These are phyloP conservation scores for Podargus strigoides DNA, from an alignment of 2,797 vertebrate species.

Conservation along the genomic window DNA sequence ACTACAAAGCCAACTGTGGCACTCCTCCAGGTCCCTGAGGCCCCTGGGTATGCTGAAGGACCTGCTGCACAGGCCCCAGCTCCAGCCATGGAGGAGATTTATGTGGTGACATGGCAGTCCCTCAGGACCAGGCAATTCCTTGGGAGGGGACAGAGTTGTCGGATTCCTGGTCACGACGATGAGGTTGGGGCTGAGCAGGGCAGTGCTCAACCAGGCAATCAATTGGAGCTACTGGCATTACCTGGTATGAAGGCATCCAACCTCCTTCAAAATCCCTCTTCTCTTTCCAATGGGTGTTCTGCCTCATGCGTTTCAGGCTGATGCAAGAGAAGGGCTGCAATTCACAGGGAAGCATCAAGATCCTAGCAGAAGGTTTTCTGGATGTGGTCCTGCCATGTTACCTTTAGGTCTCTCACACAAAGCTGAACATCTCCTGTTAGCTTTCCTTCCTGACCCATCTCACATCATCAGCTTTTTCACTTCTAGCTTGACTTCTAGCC, in stretches of 20 bases:
- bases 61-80: not conserved
- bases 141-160: not conserved
- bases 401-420: not conserved
- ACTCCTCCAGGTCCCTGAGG: not conserved
- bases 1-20: not conserved
- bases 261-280: not conserved
- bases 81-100: not conserved
- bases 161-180: not conserved
- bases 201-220: not conserved
- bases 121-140: not conserved
- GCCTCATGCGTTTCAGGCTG: not conserved
- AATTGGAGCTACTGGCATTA: not conserved
- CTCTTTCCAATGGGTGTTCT: not conserved
- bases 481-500: not conserved
- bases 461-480: not conserved
- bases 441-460: not conserved
- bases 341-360: not conserved
- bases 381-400: rapidly evolving
- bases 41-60: not conserved
- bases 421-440: not conserved
- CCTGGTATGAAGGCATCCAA: not conserved
- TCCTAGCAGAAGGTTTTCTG: not conserved
- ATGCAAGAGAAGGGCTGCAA: not conserved
- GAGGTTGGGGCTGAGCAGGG: not conserved
- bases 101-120: rapidly evolving